Evolutionary conservation across 2,797 vertebrate genomes (phyloP).

Genomic region (Crocodylus rhombifer): DNA sequence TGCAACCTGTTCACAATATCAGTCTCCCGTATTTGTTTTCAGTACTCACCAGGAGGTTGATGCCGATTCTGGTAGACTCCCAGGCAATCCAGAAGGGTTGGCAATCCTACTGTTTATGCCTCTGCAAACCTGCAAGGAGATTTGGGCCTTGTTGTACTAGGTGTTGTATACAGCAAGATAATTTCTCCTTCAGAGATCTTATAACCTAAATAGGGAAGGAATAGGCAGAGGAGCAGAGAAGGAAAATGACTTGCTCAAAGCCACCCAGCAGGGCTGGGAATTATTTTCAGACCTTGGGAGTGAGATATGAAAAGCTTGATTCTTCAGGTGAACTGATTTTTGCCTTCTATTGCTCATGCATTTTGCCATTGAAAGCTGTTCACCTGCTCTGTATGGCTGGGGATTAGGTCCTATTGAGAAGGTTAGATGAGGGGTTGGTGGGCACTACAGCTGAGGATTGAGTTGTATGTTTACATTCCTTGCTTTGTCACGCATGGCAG

Average conservation of each 20-base stretch:
- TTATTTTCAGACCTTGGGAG: background rate
- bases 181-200: background rate
- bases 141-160: background rate
- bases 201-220: background rate
- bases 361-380: background rate
- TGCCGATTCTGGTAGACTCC: too few relatives aligned
- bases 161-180: background rate
- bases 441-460: background rate
- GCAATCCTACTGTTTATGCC: too few relatives aligned
- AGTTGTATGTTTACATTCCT: background rate
- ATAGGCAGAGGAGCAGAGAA: background rate
- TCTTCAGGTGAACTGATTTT: background rate
- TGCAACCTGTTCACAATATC: too few relatives aligned
- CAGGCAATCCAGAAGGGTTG: too few relatives aligned
- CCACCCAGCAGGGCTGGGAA: background rate
- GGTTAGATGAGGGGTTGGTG: background rate
- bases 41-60: too few relatives aligned
- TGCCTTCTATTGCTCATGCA: background rate
- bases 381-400: background rate
- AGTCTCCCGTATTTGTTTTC: too few relatives aligned
- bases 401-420: background rate
- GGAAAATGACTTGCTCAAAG: background rate
- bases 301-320: background rate
- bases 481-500: background rate
- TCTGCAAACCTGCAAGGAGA: background rate